Base-by-base conservation (phyloP, 2,888 invertebrate species). In the Prostheceraeus crozeri region DNA sequence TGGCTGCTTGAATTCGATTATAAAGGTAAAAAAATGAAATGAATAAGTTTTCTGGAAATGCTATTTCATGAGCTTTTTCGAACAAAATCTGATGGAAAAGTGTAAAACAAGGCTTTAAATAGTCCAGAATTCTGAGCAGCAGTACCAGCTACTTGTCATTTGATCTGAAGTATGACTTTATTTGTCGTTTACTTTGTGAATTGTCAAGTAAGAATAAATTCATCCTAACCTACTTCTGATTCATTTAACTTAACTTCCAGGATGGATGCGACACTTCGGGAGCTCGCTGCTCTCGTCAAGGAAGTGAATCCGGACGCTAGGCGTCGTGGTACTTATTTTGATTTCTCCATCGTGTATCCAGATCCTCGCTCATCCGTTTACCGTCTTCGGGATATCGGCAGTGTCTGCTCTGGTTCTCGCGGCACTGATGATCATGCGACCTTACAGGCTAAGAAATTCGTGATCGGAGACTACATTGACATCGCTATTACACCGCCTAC, bases 221-320 rank as follows among this genome's bases (percentile, higher is more conserved):
- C 40, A 6, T 36, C 14, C 27, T n/a, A 62, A 35, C 14, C 28
- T 31, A n/a, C 16, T 60, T 14, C 21, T 40, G 23, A 45, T 31
- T 23, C 6, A 3, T 28, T 57, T 21, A 35, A 36, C 2, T 2
- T 1, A n/a, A n/a, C n/a, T n/a, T n/a, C n/a, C n/a, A n/a, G 96
- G 96, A 89, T 83, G 82, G 85, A 99, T 78, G 98, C 98, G 2
- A 91, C 91, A 0, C 80, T 99, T 14, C 84, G 90, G 64, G 98
- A 98, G 78, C 82, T 98, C 8, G 91, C 93, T 0, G 86, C 87
- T n/a, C 80, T 98, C 4, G 93, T 99, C 0, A 91, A 93, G 72
- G 96, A 98, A 81, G 96, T 98, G 0, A 96, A 96, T 76, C 89
- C 90, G 3, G 96, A 96, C 74, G 89, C 96, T 0, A 81, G 94